Conservation (phyloP, 2,888 invertebrate genomes). For the Orthosia cruda region DNA sequence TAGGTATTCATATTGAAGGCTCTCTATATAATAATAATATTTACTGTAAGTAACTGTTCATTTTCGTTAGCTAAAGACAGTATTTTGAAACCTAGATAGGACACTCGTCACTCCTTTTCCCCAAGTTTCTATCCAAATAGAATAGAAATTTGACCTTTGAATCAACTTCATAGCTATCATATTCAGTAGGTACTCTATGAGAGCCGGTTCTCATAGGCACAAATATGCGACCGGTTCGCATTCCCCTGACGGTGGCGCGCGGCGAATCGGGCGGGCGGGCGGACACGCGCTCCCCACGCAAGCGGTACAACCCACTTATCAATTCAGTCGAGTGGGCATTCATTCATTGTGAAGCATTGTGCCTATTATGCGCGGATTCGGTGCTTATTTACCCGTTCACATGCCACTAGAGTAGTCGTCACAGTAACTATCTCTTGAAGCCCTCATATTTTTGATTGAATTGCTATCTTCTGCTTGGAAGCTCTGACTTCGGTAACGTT, state of each 20-base stretch:
- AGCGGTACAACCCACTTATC: conserved; percentile 90
- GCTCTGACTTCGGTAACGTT: neutral
- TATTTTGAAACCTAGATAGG: neutral
- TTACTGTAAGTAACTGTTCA: neutral
- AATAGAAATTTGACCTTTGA: conserved; percentile 1
- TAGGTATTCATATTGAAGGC: neutral
- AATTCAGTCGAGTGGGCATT: conserved; percentile 91
- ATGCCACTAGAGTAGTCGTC: conserved; percentile 73
- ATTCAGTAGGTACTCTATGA: conserved; percentile 42
- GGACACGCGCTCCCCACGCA: conserved; percentile 77
- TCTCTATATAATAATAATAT: neutral
- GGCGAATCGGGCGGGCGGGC: conserved; percentile 79
- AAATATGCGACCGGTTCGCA: conserved; percentile 43
- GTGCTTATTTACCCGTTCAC: conserved; percentile 86
- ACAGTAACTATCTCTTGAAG: conserved; percentile 60
- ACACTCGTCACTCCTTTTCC: neutral
- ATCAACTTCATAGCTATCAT: conserved; percentile 4
- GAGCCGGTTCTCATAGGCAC: conserved; percentile 55
- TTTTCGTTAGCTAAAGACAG: neutral
- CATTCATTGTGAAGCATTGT: conserved; percentile 90
- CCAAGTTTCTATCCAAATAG: neutral
- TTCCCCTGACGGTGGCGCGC: conserved; percentile 49
- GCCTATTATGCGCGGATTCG: conserved; percentile 88
- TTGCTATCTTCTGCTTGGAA: conserved; percentile 14
- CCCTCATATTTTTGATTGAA: conserved; percentile 38